A percentile compares a stretch with the other conserved stretches of the same genome.
phyloP scores from a whole-genome alignment of 2,888 invertebrate species.

The Ferrisia virgata region DNA sequence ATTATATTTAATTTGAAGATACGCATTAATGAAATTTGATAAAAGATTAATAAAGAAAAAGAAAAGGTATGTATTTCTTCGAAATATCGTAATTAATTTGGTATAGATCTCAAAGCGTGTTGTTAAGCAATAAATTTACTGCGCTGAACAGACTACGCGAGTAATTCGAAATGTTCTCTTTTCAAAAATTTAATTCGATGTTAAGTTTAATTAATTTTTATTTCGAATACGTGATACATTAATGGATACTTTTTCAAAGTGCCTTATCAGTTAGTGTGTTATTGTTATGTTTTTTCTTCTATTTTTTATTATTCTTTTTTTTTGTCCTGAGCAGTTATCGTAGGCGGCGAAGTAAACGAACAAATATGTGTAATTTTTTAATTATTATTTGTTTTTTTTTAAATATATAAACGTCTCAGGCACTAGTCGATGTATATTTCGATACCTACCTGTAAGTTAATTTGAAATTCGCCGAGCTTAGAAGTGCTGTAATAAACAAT shows the following conservation, averaged over 20 bases:
- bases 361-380: constrained; percentile 7
- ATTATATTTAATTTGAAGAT: neutral
- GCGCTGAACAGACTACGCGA: neutral
- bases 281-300: constrained; percentile 1
- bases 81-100: constrained; percentile 17
- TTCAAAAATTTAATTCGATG: neutral
- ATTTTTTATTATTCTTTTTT: neutral
- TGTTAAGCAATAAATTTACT: constrained; percentile 25
- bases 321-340: neutral
- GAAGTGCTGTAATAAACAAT: neutral
- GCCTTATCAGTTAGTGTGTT: constrained; percentile 12
- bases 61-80: neutral
- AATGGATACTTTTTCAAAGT: constrained; percentile 21
- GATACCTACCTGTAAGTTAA: constrained; percentile 5
- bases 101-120: constrained; percentile 29
- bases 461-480: constrained; percentile 13
- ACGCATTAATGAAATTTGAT: neutral
- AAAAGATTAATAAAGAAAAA: neutral
- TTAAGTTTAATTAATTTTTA: constrained; percentile 25
- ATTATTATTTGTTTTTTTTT: neutral
- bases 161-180: neutral
- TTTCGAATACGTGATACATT: constrained; percentile 28
- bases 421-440: constrained; percentile 22
- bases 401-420: neutral
- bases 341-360: constrained; percentile 5